Conservation (phyloP, 2,888 invertebrate species). For the Formica aserva region DNA sequence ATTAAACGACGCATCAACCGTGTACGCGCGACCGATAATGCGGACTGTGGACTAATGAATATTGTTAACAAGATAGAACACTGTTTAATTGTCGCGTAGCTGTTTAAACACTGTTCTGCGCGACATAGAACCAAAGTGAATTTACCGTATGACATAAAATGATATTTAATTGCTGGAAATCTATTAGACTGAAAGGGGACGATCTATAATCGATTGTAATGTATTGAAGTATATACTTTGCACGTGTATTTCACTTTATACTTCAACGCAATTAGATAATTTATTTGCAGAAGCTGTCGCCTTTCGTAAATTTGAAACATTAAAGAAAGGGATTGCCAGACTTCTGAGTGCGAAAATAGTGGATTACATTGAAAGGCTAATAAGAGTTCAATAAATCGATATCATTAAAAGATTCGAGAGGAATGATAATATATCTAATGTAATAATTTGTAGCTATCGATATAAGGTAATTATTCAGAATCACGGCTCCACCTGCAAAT, state of each 20-base stretch:
- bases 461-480: neutral
- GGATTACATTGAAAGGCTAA: constrained; percentile 38
- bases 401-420: neutral
- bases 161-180: constrained; percentile 44
- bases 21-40: constrained; percentile 51
- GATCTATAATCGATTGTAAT: constrained; percentile 24
- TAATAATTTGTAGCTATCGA: constrained; percentile 41
- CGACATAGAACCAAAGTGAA: constrained; percentile 27
- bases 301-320: neutral
- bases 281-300: neutral
- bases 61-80: constrained; percentile 53
- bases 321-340: neutral
- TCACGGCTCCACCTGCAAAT: no score
- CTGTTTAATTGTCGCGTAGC: constrained; percentile 48
- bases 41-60: constrained; percentile 48
- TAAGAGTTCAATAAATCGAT: constrained; percentile 35
- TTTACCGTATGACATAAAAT: constrained; percentile 45
- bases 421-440: constrained; percentile 38
- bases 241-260: neutral
- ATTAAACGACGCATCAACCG: constrained; percentile 52
- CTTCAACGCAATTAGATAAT: neutral
- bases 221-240: neutral
- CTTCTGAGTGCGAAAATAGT: neutral
- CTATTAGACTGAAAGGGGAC: constrained; percentile 4
- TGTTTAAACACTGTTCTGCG: constrained; percentile 37